Evolutionary conservation across 2,113 vertebrate genomes (phyloP).

Genomic region (Phalacrocorax brasilianus): DNA sequence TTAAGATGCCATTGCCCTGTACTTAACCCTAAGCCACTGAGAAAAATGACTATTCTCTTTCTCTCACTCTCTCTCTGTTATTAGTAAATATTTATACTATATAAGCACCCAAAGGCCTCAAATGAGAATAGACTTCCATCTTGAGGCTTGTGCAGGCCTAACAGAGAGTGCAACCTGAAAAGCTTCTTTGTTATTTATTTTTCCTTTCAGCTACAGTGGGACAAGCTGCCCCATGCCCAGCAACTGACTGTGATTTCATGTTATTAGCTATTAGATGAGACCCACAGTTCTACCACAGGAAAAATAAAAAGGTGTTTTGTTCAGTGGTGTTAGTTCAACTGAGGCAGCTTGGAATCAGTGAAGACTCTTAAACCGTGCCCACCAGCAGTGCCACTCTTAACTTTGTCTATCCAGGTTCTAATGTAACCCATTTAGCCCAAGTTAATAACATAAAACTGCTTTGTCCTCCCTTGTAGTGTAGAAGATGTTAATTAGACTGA

Average conservation of each 20-base stretch:
- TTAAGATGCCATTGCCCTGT: constrained; percentile 73
- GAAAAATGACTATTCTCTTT: constrained; percentile 58
- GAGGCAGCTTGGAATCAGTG: neutral
- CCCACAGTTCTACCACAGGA: neutral
- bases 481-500: neutral
- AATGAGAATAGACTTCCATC: constrained; percentile 2
- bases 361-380: neutral
- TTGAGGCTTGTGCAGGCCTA: neutral
- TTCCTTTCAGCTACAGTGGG: neutral
- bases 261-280: neutral
- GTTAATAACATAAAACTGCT: neutral
- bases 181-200: neutral
- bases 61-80: constrained; percentile 44
- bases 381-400: neutral
- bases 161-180: neutral
- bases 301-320: neutral
- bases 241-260: neutral
- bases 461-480: neutral
- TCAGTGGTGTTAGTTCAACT: neutral
- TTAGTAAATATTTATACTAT: constrained; percentile 64
- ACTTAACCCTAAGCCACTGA: constrained; percentile 70
- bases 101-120: constrained; percentile 38
- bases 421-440: neutral
- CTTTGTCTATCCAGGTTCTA: neutral
- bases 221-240: neutral